Conservation (phyloP, 2,113 vertebrate genomes). For the Tragelaphus strepsiceros region DNA sequence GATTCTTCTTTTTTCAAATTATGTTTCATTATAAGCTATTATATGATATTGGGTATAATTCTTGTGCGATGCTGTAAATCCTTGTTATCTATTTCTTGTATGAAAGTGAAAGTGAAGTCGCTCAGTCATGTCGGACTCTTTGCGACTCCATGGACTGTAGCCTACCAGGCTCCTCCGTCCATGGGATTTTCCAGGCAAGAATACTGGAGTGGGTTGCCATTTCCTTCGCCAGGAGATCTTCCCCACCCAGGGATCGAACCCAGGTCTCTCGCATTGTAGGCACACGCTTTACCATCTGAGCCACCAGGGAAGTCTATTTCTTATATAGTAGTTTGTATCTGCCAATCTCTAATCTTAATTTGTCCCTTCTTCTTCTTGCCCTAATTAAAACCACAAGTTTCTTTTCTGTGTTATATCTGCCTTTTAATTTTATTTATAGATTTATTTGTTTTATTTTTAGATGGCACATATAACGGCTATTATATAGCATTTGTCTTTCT, state of each 20-base stretch:
- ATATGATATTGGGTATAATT: background rate
- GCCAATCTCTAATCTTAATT: background rate
- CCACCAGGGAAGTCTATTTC: too few species aligned
- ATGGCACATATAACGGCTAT: background rate
- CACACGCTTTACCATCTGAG: too few species aligned
- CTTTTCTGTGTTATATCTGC: background rate
- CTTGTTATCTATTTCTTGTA: background rate
- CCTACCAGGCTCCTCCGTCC: too few species aligned
- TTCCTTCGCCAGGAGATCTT: too few species aligned
- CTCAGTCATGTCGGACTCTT: too few species aligned
- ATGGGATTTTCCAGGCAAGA: too few species aligned
- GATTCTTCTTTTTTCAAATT: background rate
- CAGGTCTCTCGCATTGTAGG: fast-evolving
- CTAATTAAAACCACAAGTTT: background rate
- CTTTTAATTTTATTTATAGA: background rate
- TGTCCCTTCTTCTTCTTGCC: background rate
- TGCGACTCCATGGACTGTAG: too few species aligned
- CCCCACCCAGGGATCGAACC: too few species aligned
- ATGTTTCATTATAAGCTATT: background rate
- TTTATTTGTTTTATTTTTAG: background rate
- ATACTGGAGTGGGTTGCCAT: too few species aligned
- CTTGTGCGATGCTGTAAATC: background rate
- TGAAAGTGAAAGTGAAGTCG: too few species aligned
- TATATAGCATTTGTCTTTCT: background rate
- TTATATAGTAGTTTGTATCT: background rate